Conservation (phyloP, 2,797 vertebrate species). For the Hyperoplus lanceolatus region DNA sequence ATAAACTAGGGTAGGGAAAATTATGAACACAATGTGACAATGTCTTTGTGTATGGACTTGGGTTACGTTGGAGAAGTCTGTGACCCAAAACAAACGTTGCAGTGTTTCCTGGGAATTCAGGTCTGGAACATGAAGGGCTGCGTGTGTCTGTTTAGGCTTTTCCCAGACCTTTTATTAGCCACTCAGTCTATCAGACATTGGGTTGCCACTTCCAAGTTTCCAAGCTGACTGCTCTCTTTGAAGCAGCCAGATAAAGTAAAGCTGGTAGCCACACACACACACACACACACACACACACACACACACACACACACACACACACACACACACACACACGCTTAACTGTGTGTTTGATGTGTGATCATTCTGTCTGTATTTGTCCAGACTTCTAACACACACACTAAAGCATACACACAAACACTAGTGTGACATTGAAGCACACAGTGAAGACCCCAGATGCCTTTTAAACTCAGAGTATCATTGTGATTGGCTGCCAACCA, state of each 20-base stretch:
- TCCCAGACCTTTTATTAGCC: not conserved
- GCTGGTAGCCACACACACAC: not conserved
- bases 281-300: not conserved
- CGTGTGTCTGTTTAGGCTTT: not conserved
- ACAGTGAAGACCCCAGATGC: slow-evolving; percentile 12
- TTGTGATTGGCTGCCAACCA: slow-evolving; percentile 25
- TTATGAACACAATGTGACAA: too few species aligned
- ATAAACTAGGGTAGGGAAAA: too few species aligned
- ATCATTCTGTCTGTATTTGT: slow-evolving; percentile 18
- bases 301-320: too few species aligned
- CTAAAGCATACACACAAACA: slow-evolving; percentile 8
- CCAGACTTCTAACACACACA: slow-evolving; percentile 32
- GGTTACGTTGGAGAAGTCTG: too few species aligned
- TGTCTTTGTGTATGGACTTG: too few species aligned
- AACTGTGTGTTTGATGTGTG: not conserved
- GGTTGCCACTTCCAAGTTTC: slow-evolving; percentile 15
- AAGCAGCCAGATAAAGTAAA: slow-evolving; percentile 9
- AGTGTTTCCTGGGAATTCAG: too few species aligned
- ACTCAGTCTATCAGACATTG: not conserved
- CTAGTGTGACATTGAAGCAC: slow-evolving; percentile 16
- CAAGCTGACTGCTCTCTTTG: slow-evolving; percentile 4
- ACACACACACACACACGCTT: too few species aligned
- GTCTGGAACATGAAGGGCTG: not conserved
- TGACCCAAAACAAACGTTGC: too few species aligned
- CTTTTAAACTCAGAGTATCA: slow-evolving; percentile 28